phyloP scores from a whole-genome alignment of 2,113 vertebrate species.

The Phrynocephalus versicolor region DNA sequence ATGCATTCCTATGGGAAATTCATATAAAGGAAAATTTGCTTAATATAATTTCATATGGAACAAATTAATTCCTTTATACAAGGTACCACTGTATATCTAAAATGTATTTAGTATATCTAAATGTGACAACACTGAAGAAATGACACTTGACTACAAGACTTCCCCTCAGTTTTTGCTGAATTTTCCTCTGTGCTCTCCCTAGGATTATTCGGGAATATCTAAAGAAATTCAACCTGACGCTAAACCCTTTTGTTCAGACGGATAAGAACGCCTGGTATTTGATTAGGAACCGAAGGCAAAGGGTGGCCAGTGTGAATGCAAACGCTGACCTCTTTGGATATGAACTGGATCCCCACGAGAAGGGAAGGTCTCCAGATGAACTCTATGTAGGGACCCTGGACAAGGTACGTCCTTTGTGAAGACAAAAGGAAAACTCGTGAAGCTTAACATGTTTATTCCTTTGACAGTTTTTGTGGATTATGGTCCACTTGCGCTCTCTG shows the following conservation, averaged over 20 bases:
- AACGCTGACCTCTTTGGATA: slow-evolving; percentile 7
- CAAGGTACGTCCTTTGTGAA: not conserved
- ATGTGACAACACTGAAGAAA: too few relatives aligned
- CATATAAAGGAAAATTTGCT: too few relatives aligned
- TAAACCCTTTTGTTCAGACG: not conserved
- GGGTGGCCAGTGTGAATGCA: not conserved
- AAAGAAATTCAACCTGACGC: slow-evolving; percentile 3
- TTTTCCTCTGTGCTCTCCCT: not conserved
- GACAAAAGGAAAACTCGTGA: too few relatives aligned
- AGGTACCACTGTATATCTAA: too few relatives aligned
- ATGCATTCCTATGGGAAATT: too few relatives aligned
- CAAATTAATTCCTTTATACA: too few relatives aligned
- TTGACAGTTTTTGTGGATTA: too few relatives aligned
- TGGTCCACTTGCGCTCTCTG: too few relatives aligned
- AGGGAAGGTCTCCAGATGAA: not conserved
- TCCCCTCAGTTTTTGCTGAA: not conserved
- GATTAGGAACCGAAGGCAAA: not conserved
- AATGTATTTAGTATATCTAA: too few relatives aligned
- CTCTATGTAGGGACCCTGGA: not conserved
- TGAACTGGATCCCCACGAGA: not conserved
- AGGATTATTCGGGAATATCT: slow-evolving; percentile 24
- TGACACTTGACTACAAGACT: too few relatives aligned
- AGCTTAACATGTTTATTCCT: too few relatives aligned
- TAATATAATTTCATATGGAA: too few relatives aligned
- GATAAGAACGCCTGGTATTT: slow-evolving; percentile 22